Conservation (phyloP, 2,797 vertebrate genomes). For the Trematomus bernacchii region DNA sequence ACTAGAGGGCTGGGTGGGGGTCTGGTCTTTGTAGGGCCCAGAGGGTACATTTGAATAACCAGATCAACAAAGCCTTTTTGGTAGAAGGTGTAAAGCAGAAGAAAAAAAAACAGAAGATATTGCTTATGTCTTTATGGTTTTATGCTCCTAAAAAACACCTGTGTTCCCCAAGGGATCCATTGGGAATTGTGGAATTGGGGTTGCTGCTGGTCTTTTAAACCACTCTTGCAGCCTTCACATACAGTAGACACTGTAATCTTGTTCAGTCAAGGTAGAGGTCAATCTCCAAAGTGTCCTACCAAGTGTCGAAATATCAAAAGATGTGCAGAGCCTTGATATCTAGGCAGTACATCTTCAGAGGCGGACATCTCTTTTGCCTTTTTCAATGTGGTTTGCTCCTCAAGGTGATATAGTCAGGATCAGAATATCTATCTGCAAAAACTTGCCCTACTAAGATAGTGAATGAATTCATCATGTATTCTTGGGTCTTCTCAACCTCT, state of each 20-base stretch:
- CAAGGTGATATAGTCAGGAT: conserved; percentile 5
- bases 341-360: conserved; percentile 31
- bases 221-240: background rate
- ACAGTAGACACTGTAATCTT: conserved; percentile 25
- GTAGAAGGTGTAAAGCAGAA: conserved; percentile 8
- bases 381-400: background rate
- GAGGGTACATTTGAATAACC: conserved; percentile 4
- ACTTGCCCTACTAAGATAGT: background rate
- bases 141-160: background rate
- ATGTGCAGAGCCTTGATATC: conserved; percentile 36
- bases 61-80: conserved; percentile 25
- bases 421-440: background rate
- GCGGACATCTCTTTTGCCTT: conserved; percentile 15
- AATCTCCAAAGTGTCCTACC: conserved; percentile 18
- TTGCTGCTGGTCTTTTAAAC: conserved; percentile 16
- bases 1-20: conserved; percentile 27
- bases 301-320: conserved; percentile 18
- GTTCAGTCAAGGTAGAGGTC: conserved; percentile 27
- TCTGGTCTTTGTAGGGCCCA: conserved; percentile 32
- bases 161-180: background rate
- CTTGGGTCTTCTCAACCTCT: conserved; percentile 3
- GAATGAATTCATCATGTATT: conserved; percentile 6
- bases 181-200: background rate
- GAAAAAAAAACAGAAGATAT: background rate
- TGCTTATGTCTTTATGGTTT: conserved; percentile 10